Base-by-base conservation (phyloP, 1,140 invertebrate genomes). In the Tetraneura akinire region DNA sequence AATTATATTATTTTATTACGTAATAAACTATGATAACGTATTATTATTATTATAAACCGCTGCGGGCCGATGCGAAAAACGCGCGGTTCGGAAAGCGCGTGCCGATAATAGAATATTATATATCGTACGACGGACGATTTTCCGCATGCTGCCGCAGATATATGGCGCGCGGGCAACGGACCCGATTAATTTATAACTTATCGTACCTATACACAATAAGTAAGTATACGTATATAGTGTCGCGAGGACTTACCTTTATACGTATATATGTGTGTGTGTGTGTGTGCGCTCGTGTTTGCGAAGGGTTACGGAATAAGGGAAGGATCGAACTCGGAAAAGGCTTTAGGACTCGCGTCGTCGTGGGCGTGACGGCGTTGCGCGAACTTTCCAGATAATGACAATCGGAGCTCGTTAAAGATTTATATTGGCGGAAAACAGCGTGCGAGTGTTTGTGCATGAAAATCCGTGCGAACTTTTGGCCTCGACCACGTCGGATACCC, bases 331-430 rank as follows among this genome's bases (percentile, higher is more conserved):
- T 42, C 26, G 37, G 32, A 78, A 68, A 71, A 71, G 45, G 68
- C 21, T 71, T 71, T 71, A 29, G 45, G 68, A 29, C 64, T 68
- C 14, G 64, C 64, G 14, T 23, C 37, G 66, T 47, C 66, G n/a
- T 66, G 16, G 68, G 45, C 68, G 68, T 71, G 64, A 21, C 42
- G 42, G 64, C 5, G 1, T n/a, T 21, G 23, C 45, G 0, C 37
- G 74, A 78, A 78, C 74, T 78, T 62, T 78, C 68, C 23, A 26
- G 74, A 76, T 57, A 76, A 76, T 57, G 71, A 78, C 74, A 78
- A 57, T 60, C 37, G 74, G 74, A 47, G 74, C 74, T 78, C 74
- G 74, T 78, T 78, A 60, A 78, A 78, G 74, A 78, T 78, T 78
- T 78, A 78, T 78, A 60, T 60, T 42, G 51, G 14, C 11, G 37